Conservation (phyloP, 2,113 vertebrate species). For the Nyctibius bracteatus region DNA sequence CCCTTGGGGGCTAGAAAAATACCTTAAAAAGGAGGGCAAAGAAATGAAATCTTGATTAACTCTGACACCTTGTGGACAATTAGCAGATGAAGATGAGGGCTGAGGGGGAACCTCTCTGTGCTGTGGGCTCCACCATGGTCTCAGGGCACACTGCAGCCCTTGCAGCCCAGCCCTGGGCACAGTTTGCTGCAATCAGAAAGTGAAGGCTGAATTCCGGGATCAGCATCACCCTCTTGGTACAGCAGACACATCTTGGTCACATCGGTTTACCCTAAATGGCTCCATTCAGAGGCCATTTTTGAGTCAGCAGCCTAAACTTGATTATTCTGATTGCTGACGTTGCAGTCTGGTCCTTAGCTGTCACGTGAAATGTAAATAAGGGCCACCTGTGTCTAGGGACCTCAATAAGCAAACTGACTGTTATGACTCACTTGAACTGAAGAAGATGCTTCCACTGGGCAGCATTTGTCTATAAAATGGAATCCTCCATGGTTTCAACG, state of each 20-base stretch:
- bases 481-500: neutral
- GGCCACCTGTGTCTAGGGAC: neutral
- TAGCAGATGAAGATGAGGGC: neutral
- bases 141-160: neutral
- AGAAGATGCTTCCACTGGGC: neutral
- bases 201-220: neutral
- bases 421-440: neutral
- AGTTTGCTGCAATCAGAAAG: neutral
- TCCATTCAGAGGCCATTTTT: neutral
- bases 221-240: accelerated
- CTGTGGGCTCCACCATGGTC: neutral
- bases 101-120: neutral
- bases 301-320: neutral
- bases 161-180: neutral
- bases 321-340: neutral
- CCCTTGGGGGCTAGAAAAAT: neutral
- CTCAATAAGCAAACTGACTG: neutral
- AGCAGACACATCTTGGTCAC: neutral
- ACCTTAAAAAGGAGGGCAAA: neutral
- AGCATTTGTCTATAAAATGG: neutral
- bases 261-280: neutral
- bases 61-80: constrained; percentile 65
- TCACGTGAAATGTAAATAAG: neutral
- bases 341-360: neutral
- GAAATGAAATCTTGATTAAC: neutral